Conservation (phyloP, 2,113 vertebrate species). For the Gulo gulo region DNA sequence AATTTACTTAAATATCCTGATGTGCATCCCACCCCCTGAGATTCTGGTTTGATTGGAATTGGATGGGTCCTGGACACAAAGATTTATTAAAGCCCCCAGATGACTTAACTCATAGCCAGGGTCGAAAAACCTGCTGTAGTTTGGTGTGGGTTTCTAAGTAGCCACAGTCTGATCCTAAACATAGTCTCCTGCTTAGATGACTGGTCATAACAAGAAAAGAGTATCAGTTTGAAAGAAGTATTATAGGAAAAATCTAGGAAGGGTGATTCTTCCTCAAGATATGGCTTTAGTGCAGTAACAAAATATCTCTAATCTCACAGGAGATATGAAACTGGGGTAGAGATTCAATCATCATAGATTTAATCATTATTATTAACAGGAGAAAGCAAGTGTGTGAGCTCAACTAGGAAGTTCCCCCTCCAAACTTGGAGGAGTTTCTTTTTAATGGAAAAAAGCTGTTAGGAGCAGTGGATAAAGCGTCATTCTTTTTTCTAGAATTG, state of each 20-base stretch:
- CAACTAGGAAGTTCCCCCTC: neutral
- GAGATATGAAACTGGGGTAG: neutral
- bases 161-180: neutral
- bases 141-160: neutral
- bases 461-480: neutral
- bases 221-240: neutral
- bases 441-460: neutral
- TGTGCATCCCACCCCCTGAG: neutral
- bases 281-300: neutral
- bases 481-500: neutral
- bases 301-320: neutral
- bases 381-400: neutral
- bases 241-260: slow-evolving; percentile 8
- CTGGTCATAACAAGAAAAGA: slow-evolving; percentile 1
- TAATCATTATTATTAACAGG: neutral
- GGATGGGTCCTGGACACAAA: neutral
- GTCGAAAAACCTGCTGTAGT: neutral
- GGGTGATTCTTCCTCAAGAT: neutral
- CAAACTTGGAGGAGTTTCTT: neutral
- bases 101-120: neutral
- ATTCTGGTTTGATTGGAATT: neutral
- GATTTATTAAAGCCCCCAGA: neutral
- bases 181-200: neutral
- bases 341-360: neutral
- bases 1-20: neutral